A percentile compares a stretch with the other conserved stretches of the same genome.
Evolutionary conservation across 2,113 vertebrate genomes (phyloP).

Genomic region (Rhombomys opimus): DNA sequence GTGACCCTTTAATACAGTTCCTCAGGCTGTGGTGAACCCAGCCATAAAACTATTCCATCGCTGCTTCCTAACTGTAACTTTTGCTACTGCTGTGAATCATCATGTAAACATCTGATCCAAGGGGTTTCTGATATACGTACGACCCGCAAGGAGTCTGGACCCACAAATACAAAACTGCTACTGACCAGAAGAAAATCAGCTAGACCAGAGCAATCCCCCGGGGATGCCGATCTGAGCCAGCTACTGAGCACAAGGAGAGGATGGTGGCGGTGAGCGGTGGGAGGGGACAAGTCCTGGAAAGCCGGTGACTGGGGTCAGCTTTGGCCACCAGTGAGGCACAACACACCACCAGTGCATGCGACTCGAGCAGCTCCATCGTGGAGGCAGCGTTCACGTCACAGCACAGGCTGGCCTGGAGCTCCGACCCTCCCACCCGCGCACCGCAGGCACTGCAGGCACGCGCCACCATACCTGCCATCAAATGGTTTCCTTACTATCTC

Average conservation of each 20-base stretch:
- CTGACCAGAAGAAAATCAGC: conserved; percentile 29
- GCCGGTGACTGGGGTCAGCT: background rate
- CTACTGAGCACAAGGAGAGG: background rate
- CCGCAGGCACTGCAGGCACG: background rate
- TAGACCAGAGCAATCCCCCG: background rate
- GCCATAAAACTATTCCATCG: background rate
- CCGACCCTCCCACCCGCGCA: background rate
- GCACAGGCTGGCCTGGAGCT: background rate
- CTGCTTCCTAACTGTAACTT: background rate
- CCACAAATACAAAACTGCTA: background rate
- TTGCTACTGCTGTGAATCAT: background rate
- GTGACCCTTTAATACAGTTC: background rate
- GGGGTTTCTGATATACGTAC: background rate
- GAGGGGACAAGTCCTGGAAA: background rate
- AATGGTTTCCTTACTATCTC: conserved; percentile 38
- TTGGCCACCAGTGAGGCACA: background rate
- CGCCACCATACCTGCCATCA: background rate
- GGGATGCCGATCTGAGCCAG: background rate
- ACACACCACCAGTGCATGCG: background rate
- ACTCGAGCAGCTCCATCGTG: background rate
- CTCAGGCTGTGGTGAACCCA: background rate
- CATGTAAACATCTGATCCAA: background rate
- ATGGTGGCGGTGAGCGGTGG: background rate
- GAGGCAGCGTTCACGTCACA: background rate
- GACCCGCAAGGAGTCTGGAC: background rate